Base-by-base conservation (phyloP, 1,140 invertebrate species). In the Lepidurus couesii region DNA sequence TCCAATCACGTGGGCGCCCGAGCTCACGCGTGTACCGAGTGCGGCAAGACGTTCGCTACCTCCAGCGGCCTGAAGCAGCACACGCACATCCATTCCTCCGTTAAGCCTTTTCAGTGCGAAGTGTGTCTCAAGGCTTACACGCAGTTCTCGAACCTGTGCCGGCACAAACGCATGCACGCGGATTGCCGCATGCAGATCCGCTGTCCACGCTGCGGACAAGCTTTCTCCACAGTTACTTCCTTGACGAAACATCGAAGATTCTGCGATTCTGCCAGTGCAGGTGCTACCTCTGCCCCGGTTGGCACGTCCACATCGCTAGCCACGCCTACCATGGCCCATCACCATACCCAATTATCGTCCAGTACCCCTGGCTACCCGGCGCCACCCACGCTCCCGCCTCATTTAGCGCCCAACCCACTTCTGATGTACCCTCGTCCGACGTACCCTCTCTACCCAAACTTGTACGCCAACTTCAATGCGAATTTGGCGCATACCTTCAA, bases 81-180 rank as follows among this genome's bases (percentile, higher is more conserved):
- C 87, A 97, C 95, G 42, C 98, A 99, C 87, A 99, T 99, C 80
- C 98, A 99, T 88, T 97, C 95, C 82, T 97, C 93, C 82, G 92
- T 98, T 74, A 99, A 99, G 45, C 98, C 98, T 3, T 99, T 99
- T 86, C 92, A 94, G 87, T 98, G 95, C 85, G 94, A 96, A 85
- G 94, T 85, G 80, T 88, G 86, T 85, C 90, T 91, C 79, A 92
- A 95, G 90, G 91, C 96, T 1, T 99, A 99, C 87, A 99, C 98
- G 0, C 98, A 99, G 87, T 99, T 99, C 85, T 99, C 97, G 13
- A 99, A 99, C 85, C 88, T 99, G 81, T 99, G 98, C 84, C 92
- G 98, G 24, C 98, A 99, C 87, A 98, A 98, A 84, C 94, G 98
- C 80, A 98, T 99, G 95, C 98, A 99, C 86, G 92, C 92, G 16